phyloP scores from a whole-genome alignment of 2,797 vertebrate genomes.

The Eupleurogrammus muticus region DNA sequence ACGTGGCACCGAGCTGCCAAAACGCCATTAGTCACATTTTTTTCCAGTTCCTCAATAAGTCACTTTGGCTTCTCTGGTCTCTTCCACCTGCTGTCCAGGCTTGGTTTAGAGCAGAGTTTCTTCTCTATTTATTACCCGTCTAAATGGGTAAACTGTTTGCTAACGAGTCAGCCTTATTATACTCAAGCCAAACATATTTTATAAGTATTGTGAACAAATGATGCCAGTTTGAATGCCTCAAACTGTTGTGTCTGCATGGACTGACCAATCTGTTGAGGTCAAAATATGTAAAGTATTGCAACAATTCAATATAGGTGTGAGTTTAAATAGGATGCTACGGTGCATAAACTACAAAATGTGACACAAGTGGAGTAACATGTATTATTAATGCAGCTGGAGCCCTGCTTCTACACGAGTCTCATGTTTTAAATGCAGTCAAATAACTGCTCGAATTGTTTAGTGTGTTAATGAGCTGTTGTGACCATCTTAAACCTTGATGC shows the following conservation, averaged over 20 bases:
- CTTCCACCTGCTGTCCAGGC: too few relatives aligned
- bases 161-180: background rate
- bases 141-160: too few relatives aligned
- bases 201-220: background rate
- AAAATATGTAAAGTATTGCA: background rate
- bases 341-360: background rate
- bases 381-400: background rate
- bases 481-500: constrained; percentile 9
- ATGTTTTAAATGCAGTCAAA: constrained; percentile 30
- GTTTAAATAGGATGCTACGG: background rate
- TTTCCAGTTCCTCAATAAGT: constrained; percentile 13
- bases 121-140: too few relatives aligned
- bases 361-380: background rate
- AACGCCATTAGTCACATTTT: constrained; percentile 24
- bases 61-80: background rate
- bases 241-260: background rate
- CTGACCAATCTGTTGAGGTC: background rate
- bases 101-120: too few relatives aligned
- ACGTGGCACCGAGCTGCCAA: constrained; percentile 38
- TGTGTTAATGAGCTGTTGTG: background rate
- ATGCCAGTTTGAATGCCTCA: background rate
- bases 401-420: constrained; percentile 3
- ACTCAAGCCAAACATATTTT: background rate
- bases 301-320: background rate
- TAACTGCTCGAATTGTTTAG: background rate